Evolutionary conservation across 2,797 vertebrate genomes (phyloP), one percentile per base, ranked within the genome.

Genomic region (Acropternis orthonyx): DNA sequence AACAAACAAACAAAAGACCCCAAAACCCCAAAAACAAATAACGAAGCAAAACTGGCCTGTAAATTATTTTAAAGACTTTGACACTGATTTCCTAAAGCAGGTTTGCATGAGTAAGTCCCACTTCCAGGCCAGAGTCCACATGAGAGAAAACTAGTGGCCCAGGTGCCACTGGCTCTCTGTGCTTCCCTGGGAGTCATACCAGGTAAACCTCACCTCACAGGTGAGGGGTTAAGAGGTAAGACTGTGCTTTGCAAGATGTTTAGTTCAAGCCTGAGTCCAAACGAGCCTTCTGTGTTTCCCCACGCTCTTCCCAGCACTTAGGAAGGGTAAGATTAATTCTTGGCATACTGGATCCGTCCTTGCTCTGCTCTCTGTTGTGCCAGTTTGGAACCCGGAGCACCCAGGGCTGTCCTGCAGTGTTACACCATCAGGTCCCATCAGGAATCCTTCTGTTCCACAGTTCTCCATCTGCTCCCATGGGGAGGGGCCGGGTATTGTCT

Each of bases 11-110:
- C 36, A 41, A 37, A n/a, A 49, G 62, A 30, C 49, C 30, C 41
- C 13, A n/a, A 23, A 41, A 37, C n/a, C n/a, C 16, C 43, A 23
- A 30, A 56, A 65, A 20, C 55, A 24, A 56, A 39, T 17, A 61
- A 20, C 52, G 62, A 56, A 78, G 23, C 4, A 3, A 90, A 87
- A 89, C 17, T 10, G n/a, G 61, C 51, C 73, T 86, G 66, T 69
- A 85, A 88, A 85, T 82, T 43, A 63, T 76, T 86, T 73, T 78
- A 59, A 95, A 78, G 16, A 2, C 77, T 66, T 87, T 34, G 44
- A 67, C 73, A 78, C 28, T 0, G 4, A 59, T 88, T 59, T 72
- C 48, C 63, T 67, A 41, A 48, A 56, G 73, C n/a, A 73, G 43
- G 88, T 51, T 26, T 55, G 43, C 6, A 0, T 12, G 12, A 85